These are phyloP conservation scores for Mya arenaria DNA, from an alignment of 1,140 invertebrate genomes.

Conservation along the genomic window DNA sequence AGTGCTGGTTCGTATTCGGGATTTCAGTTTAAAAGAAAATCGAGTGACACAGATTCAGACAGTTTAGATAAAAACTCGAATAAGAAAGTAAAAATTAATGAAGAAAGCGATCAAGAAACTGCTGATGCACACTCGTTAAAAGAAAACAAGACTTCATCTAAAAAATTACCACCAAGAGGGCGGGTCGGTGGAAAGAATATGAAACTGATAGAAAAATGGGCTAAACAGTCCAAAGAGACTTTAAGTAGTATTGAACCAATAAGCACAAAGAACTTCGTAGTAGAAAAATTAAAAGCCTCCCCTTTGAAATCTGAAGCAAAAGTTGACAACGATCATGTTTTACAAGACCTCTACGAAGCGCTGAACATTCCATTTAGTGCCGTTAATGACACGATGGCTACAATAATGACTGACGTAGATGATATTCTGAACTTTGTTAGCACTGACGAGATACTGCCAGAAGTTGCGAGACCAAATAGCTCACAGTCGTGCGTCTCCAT, in stretches of 20 bases:
- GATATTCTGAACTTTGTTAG: conserved; percentile 35
- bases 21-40: too few species aligned
- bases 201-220: conserved; percentile 10
- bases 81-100: too few species aligned
- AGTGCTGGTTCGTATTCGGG: too few species aligned
- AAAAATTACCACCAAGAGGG: neutral
- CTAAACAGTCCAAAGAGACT: neutral
- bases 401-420: conserved; percentile 30
- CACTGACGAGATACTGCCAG: neutral
- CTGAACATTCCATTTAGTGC: conserved; percentile 40
- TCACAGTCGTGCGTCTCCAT: neutral
- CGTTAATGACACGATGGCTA: conserved; percentile 23
- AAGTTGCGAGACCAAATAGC: neutral
- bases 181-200: conserved; percentile 16
- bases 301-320: too few species aligned
- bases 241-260: neutral
- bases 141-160: too few species aligned
- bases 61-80: neutral
- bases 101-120: too few species aligned
- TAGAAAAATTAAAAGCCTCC: too few species aligned
- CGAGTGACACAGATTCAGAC: too few species aligned
- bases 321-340: neutral
- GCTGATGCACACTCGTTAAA: too few species aligned
- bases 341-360: conserved; percentile 48
- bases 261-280: neutral